Evolutionary conservation across 2,113 vertebrate genomes (phyloP), one percentile per base, ranked within the genome.

Genomic region (Paraplagusia blochii): DNA sequence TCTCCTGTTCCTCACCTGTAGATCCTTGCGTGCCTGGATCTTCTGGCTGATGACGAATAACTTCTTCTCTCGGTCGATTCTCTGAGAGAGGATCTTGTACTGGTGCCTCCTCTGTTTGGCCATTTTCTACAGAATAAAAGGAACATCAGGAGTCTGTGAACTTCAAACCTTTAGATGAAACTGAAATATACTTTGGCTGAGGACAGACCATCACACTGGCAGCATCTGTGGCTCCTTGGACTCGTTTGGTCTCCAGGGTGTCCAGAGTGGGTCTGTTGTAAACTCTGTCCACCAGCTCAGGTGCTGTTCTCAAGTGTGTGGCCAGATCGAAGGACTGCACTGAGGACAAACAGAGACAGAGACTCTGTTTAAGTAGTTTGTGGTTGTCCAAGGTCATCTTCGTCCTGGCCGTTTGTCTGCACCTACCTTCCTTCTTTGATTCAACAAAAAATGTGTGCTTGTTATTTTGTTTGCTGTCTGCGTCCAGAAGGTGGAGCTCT

Each of bases 401-500:
- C 46, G 19, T 16, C 0, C 14, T 5, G 42, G 11, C 38, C 11
- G 6, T 39, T 0, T 6, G 36, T 8, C 36, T 39, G 11, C 9
- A 39, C 16, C 51, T 80, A 94, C 96, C 97, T 89, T 95, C 88
- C 44, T 90, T 91, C 65, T 89, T 92, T 3, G 92, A 90, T 51
- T 96, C 92, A 57, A 97, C 89, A 83, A 95, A 98, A 86, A 99
- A 98, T 0, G 86, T 58, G 10, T 99, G 96, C 3, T 82, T 90
- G 63, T 94, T 91, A 54, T 85, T 84, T 22, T 87, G 85, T 79
- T 92, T 94, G 44, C 91, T 88, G 2, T 90, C 89, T 1, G 89
- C 93, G 8, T 93, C 94, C 87, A 99, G 90, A 67, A 99, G 91
- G 79, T 99, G 97, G 78, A 99, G 96, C 88, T 94, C 95, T 9